phyloP scores from a whole-genome alignment of 2,888 invertebrate genomes.

The Cerceris rybyensis region DNA sequence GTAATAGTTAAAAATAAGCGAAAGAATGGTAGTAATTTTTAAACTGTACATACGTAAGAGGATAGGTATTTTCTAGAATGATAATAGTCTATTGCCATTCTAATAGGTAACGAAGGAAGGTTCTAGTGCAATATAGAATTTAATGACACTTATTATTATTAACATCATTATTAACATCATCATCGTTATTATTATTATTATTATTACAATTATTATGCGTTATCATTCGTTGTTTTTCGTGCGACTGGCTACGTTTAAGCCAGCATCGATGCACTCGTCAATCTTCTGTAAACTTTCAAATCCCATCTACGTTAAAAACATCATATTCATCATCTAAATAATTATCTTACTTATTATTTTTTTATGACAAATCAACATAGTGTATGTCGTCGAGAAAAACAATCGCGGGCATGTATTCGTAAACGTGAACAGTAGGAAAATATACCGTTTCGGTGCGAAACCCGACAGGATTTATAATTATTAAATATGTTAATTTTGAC shows the following conservation, averaged over 20 bases:
- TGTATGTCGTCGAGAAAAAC: too few relatives aligned
- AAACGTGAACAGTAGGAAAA: too few relatives aligned
- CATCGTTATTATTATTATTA: constrained; percentile 42
- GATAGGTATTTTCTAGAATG: constrained; percentile 78
- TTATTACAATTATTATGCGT: constrained; percentile 44
- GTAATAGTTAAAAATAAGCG: constrained; percentile 53
- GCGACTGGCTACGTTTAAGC: constrained; percentile 1
- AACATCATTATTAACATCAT: constrained; percentile 39
- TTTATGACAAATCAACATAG: too few relatives aligned
- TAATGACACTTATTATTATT: constrained; percentile 67
- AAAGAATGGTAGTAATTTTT: constrained; percentile 74
- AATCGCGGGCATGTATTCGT: too few relatives aligned
- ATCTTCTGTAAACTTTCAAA: background rate
- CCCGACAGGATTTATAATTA: too few relatives aligned
- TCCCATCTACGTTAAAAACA: background rate
- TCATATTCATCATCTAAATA: too few relatives aligned
- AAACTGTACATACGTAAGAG: constrained; percentile 79
- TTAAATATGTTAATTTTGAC: too few relatives aligned
- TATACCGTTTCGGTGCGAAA: too few relatives aligned
- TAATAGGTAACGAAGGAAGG: constrained; percentile 71
- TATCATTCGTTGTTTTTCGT: constrained; percentile 38
- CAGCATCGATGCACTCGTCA: constrained; percentile 12
- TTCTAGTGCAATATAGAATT: constrained; percentile 80
- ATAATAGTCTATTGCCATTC: constrained; percentile 72
- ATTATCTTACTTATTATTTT: too few relatives aligned